Conservation (phyloP, 2,113 vertebrate species). For the Lota lota region DNA sequence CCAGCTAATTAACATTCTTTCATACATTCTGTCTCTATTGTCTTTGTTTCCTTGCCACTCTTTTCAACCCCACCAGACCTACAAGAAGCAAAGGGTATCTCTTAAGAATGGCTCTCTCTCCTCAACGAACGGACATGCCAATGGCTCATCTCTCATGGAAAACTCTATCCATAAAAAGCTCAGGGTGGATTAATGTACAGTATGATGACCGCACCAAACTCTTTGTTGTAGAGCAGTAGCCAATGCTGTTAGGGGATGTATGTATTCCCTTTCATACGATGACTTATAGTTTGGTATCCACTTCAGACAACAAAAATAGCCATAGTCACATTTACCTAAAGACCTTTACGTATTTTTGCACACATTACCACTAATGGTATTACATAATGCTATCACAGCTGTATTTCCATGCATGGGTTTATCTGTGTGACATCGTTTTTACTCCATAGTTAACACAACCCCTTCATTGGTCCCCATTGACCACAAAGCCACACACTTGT, state of each 20-base stretch:
- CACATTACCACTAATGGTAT: conserved; percentile 51
- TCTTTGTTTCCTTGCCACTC: conserved; percentile 8
- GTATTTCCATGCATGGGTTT: conserved; percentile 16
- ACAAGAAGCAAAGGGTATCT: conserved; percentile 87
- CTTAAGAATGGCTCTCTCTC: conserved; percentile 75
- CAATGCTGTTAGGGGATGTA: background rate
- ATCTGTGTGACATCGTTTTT: conserved; percentile 17
- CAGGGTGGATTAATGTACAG: conserved; percentile 80
- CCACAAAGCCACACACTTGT: too few species aligned
- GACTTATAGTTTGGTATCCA: conserved; percentile 46
- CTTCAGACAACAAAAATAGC: conserved; percentile 30
- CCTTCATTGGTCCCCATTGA: too few species aligned
- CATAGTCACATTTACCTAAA: conserved; percentile 47
- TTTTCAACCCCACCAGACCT: conserved; percentile 76
- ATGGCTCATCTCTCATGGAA: conserved; percentile 75
- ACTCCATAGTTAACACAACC: conserved; percentile 1
- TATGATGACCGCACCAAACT: background rate
- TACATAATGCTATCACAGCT: conserved; percentile 32
- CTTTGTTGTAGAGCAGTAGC: too few species aligned
- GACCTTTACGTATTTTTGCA: conserved; percentile 48
- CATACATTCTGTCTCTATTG: background rate
- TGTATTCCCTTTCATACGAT: conserved; percentile 28
- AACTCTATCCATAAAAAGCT: conserved; percentile 79
- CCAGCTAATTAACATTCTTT: background rate
- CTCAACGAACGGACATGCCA: conserved; percentile 81